phyloP scores from a whole-genome alignment of 2,797 vertebrate species.

The Benthosema pterotum region DNA sequence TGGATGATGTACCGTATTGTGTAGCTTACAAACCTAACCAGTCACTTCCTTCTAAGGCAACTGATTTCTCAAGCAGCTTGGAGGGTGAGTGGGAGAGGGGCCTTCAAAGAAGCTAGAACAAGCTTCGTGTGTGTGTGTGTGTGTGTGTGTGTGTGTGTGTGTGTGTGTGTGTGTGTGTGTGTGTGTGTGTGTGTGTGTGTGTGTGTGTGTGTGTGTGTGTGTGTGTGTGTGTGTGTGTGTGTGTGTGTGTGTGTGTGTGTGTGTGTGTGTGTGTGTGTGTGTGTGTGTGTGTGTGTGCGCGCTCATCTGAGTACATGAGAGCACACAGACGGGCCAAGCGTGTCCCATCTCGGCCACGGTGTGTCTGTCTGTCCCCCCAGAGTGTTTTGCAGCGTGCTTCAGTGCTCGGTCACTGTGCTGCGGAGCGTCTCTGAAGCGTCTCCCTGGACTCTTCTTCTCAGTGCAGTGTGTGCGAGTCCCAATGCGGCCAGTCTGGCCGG shows the following conservation, averaged over 20 bases:
- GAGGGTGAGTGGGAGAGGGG: not conserved
- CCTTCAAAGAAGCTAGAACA: slow-evolving; percentile 8
- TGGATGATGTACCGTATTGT: slow-evolving; percentile 58
- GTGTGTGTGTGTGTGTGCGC: not conserved
- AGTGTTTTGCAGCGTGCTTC: slow-evolving; percentile 27
- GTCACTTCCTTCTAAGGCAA: too few relatives aligned
- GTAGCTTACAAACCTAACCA: slow-evolving; percentile 69
- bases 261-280: slow-evolving; percentile 17
- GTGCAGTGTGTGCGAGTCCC: slow-evolving; percentile 59
- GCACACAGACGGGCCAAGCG: slow-evolving; percentile 45
- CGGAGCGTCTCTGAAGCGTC: slow-evolving; percentile 48
- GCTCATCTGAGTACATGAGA: slow-evolving; percentile 26
- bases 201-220: too few relatives aligned
- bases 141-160: slow-evolving; percentile 41
- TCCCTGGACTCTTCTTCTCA: slow-evolving; percentile 54
- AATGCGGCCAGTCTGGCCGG: slow-evolving; percentile 28
- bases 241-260: slow-evolving; percentile 36
- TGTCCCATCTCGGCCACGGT: slow-evolving; percentile 29
- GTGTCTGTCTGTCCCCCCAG: slow-evolving; percentile 30
- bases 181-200: too few relatives aligned
- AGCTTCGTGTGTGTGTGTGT: slow-evolving; percentile 35
- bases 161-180: too few relatives aligned
- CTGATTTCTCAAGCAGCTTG: too few relatives aligned
- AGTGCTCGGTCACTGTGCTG: slow-evolving; percentile 30
- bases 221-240: too few relatives aligned